Evolutionary conservation across 2,113 vertebrate species (phyloP), one percentile per base, ranked within the genome.

Genomic region (Mirounga angustirostris): DNA sequence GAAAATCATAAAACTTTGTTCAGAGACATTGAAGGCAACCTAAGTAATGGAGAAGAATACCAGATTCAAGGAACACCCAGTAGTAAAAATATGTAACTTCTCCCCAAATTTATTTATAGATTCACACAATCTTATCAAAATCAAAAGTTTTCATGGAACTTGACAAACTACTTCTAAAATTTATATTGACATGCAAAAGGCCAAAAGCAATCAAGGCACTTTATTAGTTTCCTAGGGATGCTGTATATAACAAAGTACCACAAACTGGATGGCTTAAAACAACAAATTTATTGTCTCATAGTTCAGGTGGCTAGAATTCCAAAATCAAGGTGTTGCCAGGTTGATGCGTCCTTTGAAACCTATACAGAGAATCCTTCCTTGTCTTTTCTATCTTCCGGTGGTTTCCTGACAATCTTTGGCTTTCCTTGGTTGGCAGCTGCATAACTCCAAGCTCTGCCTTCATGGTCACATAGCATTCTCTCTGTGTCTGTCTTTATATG

Each of bases 151-250:
- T 26, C 50, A 50, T 46, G 43, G 74, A 82, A 89, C 12, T 19
- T 94, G 33, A 73, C 40, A 59, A 94, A 81, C 40, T 61, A 79
- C 52, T 89, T 73, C 52, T 81, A 94, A 81, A 94, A 69, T 94
- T 19, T 78, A 95, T 52, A 59, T 7, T 71, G 52, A 95, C n/a
- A 21, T 40, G 14, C 30, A 69, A 69, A 85, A 90, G 19, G 24
- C 54, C 52, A 81, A 59, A 83, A 50, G 43, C 36, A 85, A 24
- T 86, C 28, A 79, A 36, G 22, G 21, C 18, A 30, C 26, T 89
- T 40, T 71, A 61, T 61, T 59, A 5, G 4, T 46, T 50, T 67
- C 61, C 61, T 52, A 73, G 65, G 24, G 43, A 36, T 73, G 54
- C 54, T 63, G 8, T 71, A 52, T 73, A 5, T 61, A 71, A 73